A percentile compares a stretch with the other conserved stretches of the same genome.
phyloP scores from a whole-genome alignment of 2,113 vertebrate species.

The Conger conger region DNA sequence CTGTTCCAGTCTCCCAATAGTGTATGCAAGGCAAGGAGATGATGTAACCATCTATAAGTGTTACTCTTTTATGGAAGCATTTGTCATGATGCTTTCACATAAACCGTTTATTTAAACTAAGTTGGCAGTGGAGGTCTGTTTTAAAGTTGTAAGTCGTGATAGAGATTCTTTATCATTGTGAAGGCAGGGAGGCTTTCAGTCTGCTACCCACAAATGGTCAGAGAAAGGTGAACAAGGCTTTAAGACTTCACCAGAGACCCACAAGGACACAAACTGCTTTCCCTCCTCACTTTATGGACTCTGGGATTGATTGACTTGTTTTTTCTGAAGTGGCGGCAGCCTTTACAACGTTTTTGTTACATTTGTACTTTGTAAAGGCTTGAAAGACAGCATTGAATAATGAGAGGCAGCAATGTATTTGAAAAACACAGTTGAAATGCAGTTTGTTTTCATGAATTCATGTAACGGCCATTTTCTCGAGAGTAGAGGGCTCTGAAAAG shows the following conservation, averaged over 20 bases:
- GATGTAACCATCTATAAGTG: background rate
- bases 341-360: background rate
- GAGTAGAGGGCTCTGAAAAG: too few relatives aligned
- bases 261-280: background rate
- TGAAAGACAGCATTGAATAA: background rate
- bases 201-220: background rate
- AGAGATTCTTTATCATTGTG: background rate
- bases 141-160: background rate
- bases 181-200: background rate
- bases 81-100: background rate
- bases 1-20: background rate
- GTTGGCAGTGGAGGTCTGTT: background rate
- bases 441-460: too few relatives aligned
- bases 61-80: background rate
- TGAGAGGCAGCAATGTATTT: too few relatives aligned
- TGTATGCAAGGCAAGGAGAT: background rate
- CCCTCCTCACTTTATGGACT: background rate
- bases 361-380: background rate
- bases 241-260: background rate
- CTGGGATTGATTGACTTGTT: background rate
- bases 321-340: background rate
- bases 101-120: background rate
- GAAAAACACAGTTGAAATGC: too few relatives aligned
- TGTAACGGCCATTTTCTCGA: too few relatives aligned
- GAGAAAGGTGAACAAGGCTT: background rate